Percentiles rank a stretch among this genome's conserved stretches.
These are phyloP conservation scores for Eremophila alpestris DNA, from an alignment of 2,797 vertebrate genomes.

Conservation along the genomic window DNA sequence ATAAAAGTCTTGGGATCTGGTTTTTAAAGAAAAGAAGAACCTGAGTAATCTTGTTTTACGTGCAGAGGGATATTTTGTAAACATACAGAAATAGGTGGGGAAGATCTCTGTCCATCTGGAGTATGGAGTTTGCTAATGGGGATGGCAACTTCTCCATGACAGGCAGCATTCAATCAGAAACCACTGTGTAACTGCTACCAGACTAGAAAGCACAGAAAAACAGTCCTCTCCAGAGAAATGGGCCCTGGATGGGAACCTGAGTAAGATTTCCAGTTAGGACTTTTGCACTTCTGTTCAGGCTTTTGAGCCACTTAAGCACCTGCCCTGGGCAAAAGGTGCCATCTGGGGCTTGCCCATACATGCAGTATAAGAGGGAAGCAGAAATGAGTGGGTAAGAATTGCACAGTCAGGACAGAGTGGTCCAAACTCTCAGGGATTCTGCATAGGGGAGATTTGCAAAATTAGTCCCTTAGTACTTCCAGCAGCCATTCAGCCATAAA, in stretches of 20 bases:
- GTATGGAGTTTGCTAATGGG: not conserved
- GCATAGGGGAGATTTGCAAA: not conserved
- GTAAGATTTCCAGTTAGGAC: not conserved
- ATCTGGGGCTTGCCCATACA: not conserved
- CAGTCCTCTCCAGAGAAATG: not conserved
- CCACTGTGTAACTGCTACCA: not conserved
- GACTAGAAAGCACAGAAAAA: not conserved
- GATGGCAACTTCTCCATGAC: not conserved
- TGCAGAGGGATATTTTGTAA: not conserved
- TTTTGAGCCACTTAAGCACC: not conserved
- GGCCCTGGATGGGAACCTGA: not conserved
- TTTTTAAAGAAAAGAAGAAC: not conserved
- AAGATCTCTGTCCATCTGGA: not conserved
- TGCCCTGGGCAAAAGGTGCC: not conserved
- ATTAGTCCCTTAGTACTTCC: conserved; percentile 1
- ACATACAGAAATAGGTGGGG: not conserved
- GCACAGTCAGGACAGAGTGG: not conserved
- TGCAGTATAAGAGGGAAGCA: not conserved
- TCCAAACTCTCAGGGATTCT: not conserved
- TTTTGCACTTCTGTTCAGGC: not conserved
- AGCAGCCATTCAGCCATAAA: not conserved
- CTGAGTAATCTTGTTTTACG: not conserved
- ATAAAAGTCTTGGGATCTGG: not conserved
- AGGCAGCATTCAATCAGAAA: not conserved
- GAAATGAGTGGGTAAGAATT: not conserved